Percentiles rank a stretch among this genome's conserved stretches.
phyloP scores from a whole-genome alignment of 1,140 invertebrate species.

The Chironomus tepperi region DNA sequence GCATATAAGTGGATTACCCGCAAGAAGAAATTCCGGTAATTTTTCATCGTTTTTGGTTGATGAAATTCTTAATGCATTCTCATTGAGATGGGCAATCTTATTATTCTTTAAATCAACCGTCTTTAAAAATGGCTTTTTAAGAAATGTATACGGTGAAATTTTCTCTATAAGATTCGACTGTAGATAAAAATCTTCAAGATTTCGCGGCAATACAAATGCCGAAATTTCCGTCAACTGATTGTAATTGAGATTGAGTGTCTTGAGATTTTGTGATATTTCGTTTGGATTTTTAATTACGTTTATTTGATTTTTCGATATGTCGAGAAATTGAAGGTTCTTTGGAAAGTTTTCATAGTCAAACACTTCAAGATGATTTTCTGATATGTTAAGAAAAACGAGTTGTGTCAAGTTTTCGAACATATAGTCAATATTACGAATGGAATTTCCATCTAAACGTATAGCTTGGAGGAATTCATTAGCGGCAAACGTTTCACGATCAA shows the following conservation, averaged over 20 bases:
- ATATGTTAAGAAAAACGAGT: slow-evolving; percentile 85
- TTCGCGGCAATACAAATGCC: slow-evolving; percentile 75
- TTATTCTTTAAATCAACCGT: slow-evolving; percentile 79
- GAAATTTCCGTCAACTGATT: slow-evolving; percentile 80
- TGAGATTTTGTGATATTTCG: slow-evolving; percentile 74
- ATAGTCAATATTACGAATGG: slow-evolving; percentile 71
- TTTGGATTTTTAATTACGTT: slow-evolving; percentile 82
- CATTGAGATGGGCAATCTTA: slow-evolving; percentile 71
- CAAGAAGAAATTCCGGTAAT: slow-evolving; percentile 85
- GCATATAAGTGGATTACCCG: slow-evolving; percentile 82
- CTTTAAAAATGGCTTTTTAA: slow-evolving; percentile 83
- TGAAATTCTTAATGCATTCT: slow-evolving; percentile 75
- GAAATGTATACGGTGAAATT: slow-evolving; percentile 87
- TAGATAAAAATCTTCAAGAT: slow-evolving; percentile 72
- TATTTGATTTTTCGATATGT: slow-evolving; percentile 82
- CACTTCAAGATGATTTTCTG: slow-evolving; percentile 78
- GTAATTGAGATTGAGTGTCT: slow-evolving; percentile 75
- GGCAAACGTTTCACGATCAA: slow-evolving; percentile 80
- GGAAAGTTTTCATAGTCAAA: slow-evolving; percentile 90
- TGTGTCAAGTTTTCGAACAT: slow-evolving; percentile 79
- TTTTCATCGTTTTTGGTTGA: slow-evolving; percentile 63
- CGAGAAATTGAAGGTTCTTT: slow-evolving; percentile 77
- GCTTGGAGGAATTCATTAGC: slow-evolving; percentile 75
- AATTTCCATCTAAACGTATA: slow-evolving; percentile 80
- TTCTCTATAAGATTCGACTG: slow-evolving; percentile 80